A percentile compares a stretch with the other conserved stretches of the same genome.
Conservation (phyloP, 2,113 vertebrate species). For the Paracanthobrama guichenoti region DNA sequence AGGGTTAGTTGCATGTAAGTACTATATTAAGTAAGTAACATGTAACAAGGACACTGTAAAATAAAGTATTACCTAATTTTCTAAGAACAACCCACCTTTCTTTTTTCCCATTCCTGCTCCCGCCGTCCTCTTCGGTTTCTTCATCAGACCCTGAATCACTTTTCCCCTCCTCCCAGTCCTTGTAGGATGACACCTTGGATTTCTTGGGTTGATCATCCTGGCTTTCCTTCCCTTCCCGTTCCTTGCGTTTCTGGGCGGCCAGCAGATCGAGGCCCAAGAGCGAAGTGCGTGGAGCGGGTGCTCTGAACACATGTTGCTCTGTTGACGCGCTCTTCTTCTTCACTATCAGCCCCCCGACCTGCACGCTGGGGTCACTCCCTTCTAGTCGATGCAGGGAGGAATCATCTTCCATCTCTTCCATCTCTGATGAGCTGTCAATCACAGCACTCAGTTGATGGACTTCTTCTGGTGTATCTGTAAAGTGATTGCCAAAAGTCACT, state of each 20-base stretch:
- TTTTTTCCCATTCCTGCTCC: conserved; percentile 68
- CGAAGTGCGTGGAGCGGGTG: conserved; percentile 89
- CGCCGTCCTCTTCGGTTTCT: conserved; percentile 66
- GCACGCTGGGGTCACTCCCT: conserved; percentile 73
- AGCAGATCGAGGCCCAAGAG: conserved; percentile 90
- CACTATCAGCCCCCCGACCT: conserved; percentile 86
- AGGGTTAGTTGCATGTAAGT: no score
- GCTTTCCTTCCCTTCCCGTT: conserved; percentile 82
- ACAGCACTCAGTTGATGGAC: background rate
- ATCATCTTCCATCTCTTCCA: conserved; percentile 76
- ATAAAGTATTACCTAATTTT: background rate
- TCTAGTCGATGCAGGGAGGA: conserved; percentile 86
- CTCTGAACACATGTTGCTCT: conserved; percentile 92
- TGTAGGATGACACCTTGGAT: conserved; percentile 83
- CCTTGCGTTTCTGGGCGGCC: conserved; percentile 91
- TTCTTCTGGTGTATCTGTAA: background rate
- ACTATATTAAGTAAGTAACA: no score
- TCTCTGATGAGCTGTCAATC: background rate
- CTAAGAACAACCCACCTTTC: conserved; percentile 77
- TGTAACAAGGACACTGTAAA: background rate
- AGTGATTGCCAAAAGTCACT: background rate
- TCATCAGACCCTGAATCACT: conserved; percentile 85
- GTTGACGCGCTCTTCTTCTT: conserved; percentile 80
- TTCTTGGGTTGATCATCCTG: conserved; percentile 76
- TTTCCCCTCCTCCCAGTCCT: conserved; percentile 87